Conservation (phyloP, 2,113 vertebrate species). For the Mobula hypostoma region DNA sequence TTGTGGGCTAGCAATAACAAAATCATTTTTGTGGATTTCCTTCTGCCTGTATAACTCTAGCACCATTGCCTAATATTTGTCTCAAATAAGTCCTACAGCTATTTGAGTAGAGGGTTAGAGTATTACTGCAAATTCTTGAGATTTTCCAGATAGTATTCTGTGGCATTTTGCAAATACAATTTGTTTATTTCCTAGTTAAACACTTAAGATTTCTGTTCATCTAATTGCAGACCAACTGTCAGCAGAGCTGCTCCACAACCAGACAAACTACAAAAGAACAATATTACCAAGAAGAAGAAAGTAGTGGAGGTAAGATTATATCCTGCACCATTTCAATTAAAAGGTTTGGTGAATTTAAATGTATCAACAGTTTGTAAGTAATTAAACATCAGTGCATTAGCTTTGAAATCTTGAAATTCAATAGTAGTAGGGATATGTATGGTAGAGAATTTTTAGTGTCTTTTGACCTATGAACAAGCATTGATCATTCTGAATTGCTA, state of each 20-base stretch:
- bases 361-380: neutral
- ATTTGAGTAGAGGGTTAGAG: neutral
- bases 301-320: conserved; percentile 65
- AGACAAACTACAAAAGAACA: conserved; percentile 88
- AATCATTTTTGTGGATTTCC: neutral
- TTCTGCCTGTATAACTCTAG: neutral
- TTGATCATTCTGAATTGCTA: neutral
- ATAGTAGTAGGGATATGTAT: neutral
- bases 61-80: neutral
- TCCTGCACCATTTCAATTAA: no score
- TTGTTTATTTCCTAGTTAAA: neutral
- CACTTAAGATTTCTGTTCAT: neutral
- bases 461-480: neutral
- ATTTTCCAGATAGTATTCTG: neutral
- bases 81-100: neutral
- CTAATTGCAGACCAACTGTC: conserved; percentile 72
- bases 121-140: neutral
- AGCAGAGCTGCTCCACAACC: conserved; percentile 87
- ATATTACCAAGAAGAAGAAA: conserved; percentile 85
- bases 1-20: neutral
- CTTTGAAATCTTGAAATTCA: neutral
- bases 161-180: neutral
- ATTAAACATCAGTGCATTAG: neutral
- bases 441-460: neutral
- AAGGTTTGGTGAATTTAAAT: neutral